Evolutionary conservation across 2,888 invertebrate genomes (phyloP).

Genomic region (Erebia palarica): DNA sequence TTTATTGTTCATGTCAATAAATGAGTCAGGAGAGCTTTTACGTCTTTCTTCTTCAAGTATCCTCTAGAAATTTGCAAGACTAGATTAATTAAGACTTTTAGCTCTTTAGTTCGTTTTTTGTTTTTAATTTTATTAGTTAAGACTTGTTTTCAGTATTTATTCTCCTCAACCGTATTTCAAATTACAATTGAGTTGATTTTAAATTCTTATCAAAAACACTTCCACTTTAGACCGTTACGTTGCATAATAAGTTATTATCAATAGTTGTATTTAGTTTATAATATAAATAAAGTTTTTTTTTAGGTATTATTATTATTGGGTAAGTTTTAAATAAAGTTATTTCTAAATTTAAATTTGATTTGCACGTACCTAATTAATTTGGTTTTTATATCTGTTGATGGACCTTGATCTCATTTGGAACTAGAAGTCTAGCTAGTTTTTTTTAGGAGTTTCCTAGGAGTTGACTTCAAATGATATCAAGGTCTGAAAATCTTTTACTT

Average conservation of each 20-base stretch:
- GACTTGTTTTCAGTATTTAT: too few relatives aligned
- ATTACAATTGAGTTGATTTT: too few relatives aligned
- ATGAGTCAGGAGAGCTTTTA: too few relatives aligned
- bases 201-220: too few relatives aligned
- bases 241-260: not conserved
- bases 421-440: slow-evolving; percentile 5
- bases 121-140: too few relatives aligned
- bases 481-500: too few relatives aligned
- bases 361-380: not conserved
- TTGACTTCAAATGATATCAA: not conserved
- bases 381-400: not conserved
- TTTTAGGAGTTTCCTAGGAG: not conserved
- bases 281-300: not conserved
- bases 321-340: not conserved
- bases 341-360: slow-evolving; percentile 6
- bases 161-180: too few relatives aligned
- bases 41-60: too few relatives aligned
- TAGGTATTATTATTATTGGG: not conserved
- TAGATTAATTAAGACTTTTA: too few relatives aligned
- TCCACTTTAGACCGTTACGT: not conserved
- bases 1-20: too few relatives aligned
- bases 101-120: too few relatives aligned
- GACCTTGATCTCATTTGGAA: slow-evolving; percentile 6
- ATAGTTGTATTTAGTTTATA: not conserved
- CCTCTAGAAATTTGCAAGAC: too few relatives aligned